Evolutionary conservation across 2,888 invertebrate species (phyloP), one percentile per base, ranked within the genome.

Genomic region (Apamea crenata): DNA sequence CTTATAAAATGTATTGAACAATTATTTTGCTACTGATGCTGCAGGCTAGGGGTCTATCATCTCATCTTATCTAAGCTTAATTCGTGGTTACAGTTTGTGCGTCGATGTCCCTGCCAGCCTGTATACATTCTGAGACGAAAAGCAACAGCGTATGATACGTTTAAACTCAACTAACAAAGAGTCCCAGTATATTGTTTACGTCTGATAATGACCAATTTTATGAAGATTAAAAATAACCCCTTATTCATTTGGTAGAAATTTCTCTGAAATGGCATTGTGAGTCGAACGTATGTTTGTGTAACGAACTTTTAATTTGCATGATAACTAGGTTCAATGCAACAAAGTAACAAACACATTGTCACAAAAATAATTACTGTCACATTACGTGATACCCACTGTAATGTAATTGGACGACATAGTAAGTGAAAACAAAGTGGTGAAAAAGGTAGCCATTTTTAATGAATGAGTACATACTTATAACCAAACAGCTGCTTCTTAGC

Each of bases 361-460:
- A 71, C 29, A 71, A 40, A 50, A 56, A 59, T 63, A 72, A 81
- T 74, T 56, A 53, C 32, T 7, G 21, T 25, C n/a, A 50, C 16
- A 86, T 83, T 69, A 63, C 53, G 21, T 40, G n/a, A 40, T 74
- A 59, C 14, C n/a, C 12, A 40, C 18, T 50, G 53, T 76, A 47
- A 74, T 77, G 69, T 44, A 50, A 76, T 4, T 63, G 25, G n/a
- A 25, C 36, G 47, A 67, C 75, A 29, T 44, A 75, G 63, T 83
- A 67, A 78, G n/a, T 25, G 32, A 59, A 85, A 68, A 86, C 3
- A 59, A 78, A 63, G 21, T 16, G 10, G 61, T 5, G 2, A 47
- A 56, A 63, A 74, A 56, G 32, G 32, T 32, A 16, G 59, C 25
- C 32, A 66, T 76, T 80, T 80, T 80, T 71, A 71, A 78, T 65